Evolutionary conservation across 1,140 invertebrate genomes (phyloP).

Genomic region (Hylaeus anthracinus): DNA sequence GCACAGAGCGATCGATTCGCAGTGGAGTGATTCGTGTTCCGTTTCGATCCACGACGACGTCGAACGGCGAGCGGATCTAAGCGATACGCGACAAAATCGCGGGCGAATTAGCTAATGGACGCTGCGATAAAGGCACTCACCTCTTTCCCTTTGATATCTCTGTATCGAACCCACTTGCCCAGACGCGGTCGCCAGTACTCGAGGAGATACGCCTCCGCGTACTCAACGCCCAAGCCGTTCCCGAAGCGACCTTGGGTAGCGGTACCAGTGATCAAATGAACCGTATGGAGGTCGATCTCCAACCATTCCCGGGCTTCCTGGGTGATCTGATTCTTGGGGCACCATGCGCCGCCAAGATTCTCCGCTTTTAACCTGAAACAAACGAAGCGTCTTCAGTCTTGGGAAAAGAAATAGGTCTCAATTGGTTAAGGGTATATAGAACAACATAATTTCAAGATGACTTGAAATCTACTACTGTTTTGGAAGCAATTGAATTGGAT

Average conservation of each 20-base stretch:
- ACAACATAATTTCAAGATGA: no score
- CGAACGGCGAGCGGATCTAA: not conserved
- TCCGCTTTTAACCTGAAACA: slow-evolving; percentile 88
- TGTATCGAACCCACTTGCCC: slow-evolving; percentile 88
- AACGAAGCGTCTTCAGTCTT: not conserved
- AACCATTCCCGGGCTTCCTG: slow-evolving; percentile 89
- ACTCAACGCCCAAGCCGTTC: slow-evolving; percentile 91
- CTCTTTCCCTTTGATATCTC: slow-evolving; percentile 86
- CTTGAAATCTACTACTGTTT: no score
- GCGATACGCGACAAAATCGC: not conserved
- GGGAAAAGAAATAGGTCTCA: no score
- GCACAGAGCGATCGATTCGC: no score
- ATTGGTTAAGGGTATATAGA: no score
- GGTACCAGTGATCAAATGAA: slow-evolving; percentile 89
- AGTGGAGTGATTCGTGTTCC: not conserved
- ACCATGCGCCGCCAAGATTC: slow-evolving; percentile 92
- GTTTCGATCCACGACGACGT: no score
- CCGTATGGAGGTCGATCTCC: slow-evolving; percentile 87
- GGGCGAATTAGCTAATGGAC: slow-evolving; percentile 19
- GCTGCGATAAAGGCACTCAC: slow-evolving; percentile 77
- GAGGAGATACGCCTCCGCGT: slow-evolving; percentile 88
- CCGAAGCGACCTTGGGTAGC: slow-evolving; percentile 93
- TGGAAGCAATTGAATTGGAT: no score
- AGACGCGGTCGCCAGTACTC: slow-evolving; percentile 89
- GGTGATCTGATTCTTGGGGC: slow-evolving; percentile 88